Percentiles rank a stretch among this genome's conserved stretches.
Evolutionary conservation across 2,113 vertebrate genomes (phyloP).

Genomic region (Caranx ignobilis): DNA sequence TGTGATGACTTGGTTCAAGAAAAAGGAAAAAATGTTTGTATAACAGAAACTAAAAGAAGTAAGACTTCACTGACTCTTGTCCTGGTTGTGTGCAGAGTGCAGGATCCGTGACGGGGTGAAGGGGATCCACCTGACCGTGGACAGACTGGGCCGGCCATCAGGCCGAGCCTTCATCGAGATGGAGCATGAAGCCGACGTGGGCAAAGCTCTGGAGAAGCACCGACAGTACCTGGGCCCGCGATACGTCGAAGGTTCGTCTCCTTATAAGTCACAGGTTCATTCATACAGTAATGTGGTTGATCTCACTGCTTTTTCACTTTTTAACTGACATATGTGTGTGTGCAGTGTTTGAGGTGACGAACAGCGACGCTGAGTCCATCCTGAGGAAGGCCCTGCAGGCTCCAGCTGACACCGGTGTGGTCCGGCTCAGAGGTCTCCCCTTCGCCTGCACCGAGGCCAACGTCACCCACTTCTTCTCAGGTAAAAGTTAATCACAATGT

Average conservation of each 20-base stretch:
- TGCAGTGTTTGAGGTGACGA: slow-evolving; percentile 87
- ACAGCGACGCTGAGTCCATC: slow-evolving; percentile 88
- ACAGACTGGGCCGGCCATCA: slow-evolving; percentile 86
- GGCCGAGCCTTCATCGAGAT: slow-evolving; percentile 93
- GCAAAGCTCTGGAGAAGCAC: slow-evolving; percentile 92
- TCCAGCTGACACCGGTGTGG: slow-evolving; percentile 80
- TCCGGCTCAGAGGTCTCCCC: slow-evolving; percentile 91
- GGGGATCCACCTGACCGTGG: slow-evolving; percentile 90
- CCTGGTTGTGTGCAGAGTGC: slow-evolving; percentile 84
- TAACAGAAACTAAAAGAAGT: too few relatives aligned
- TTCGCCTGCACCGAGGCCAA: slow-evolving; percentile 88
- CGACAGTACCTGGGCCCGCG: slow-evolving; percentile 91
- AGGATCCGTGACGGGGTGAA: slow-evolving; percentile 87
- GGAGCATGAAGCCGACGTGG: slow-evolving; percentile 90
- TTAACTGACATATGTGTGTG: neutral
- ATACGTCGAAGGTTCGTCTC: slow-evolving; percentile 91
- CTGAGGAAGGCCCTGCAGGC: slow-evolving; percentile 71
- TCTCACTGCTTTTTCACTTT: too few relatives aligned
- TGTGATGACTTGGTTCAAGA: too few relatives aligned
- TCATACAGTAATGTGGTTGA: too few relatives aligned
- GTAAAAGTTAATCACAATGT: slow-evolving; percentile 68
- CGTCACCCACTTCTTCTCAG: slow-evolving; percentile 89
- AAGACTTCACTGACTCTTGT: too few relatives aligned
- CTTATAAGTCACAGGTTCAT: neutral
- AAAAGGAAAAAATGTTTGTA: too few relatives aligned